Conservation (phyloP, 2,888 invertebrate species). For the Synanthedon myopaeformis region DNA sequence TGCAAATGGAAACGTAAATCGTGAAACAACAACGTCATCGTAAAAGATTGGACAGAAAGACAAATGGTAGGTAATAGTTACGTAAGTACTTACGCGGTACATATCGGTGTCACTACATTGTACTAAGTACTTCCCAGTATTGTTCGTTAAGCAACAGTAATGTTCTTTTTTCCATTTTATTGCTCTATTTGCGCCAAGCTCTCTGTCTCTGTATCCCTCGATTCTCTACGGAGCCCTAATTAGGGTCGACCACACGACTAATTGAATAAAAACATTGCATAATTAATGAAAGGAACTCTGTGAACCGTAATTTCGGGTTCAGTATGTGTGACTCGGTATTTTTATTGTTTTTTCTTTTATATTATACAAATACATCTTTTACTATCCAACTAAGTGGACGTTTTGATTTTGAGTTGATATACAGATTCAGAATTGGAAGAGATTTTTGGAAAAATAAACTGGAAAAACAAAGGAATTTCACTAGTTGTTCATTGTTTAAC, state of each 20-base stretch:
- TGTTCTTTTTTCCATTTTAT: constrained; percentile 36
- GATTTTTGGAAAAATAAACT: too few species aligned
- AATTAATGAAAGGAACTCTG: constrained; percentile 37
- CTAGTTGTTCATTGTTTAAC: too few species aligned
- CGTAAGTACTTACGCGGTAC: constrained; percentile 13
- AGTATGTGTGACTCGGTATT: not conserved
- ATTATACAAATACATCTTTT: too few species aligned
- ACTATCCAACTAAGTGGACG: too few species aligned
- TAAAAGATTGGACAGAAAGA: constrained; percentile 58
- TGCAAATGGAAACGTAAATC: constrained; percentile 37
- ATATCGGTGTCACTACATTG: constrained; percentile 3
- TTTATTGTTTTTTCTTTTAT: not conserved
- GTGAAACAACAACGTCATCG: constrained; percentile 52
- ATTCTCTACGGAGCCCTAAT: constrained; percentile 41
- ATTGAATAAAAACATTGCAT: constrained; percentile 65
- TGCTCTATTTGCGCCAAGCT: constrained; percentile 44
- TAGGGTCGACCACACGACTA: constrained; percentile 52
- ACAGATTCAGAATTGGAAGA: too few species aligned
- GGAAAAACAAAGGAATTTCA: too few species aligned
- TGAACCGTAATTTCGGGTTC: constrained; percentile 11
- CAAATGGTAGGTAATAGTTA: constrained; percentile 39
- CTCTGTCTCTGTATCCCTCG: constrained; percentile 30
- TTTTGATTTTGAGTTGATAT: too few species aligned
- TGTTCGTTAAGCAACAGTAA: constrained; percentile 41
- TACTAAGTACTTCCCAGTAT: constrained; percentile 16